phyloP scores from a whole-genome alignment of 2,888 invertebrate genomes.

The Cosmia trapezina region DNA sequence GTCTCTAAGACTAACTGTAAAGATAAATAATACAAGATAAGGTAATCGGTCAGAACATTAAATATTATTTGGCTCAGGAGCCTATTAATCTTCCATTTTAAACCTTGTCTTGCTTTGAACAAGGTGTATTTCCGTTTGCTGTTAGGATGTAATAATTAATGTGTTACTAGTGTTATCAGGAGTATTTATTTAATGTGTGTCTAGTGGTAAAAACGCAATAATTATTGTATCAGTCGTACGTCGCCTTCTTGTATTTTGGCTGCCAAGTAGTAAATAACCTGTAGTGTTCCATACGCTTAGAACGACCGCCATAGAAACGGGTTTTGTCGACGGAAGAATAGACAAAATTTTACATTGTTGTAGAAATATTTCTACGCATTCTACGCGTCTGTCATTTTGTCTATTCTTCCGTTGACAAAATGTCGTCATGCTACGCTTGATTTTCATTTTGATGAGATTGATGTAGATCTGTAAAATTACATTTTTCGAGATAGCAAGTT shows the following conservation, averaged over 20 bases:
- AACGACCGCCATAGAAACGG: no score
- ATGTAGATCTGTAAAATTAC: no score
- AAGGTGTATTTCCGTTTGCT: constrained; percentile 4
- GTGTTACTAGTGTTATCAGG: constrained; percentile 32
- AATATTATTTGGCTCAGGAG: constrained; percentile 31
- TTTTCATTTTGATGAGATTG: no score
- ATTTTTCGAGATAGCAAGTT: no score
- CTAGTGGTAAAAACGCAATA: constrained; percentile 22
- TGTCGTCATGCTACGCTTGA: no score
- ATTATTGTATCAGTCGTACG: not conserved
- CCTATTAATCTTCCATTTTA: not conserved
- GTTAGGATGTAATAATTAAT: constrained; percentile 18
- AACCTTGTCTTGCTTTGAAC: not conserved
- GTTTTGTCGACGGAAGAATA: no score
- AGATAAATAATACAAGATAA: constrained; percentile 50
- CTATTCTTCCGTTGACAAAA: no score
- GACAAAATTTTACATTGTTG: no score
- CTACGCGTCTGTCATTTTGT: no score
- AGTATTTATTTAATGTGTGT: constrained; percentile 31
- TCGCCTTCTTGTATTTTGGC: not conserved
- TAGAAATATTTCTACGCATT: no score
- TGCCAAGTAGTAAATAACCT: no score
- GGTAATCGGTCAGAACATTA: constrained; percentile 46
- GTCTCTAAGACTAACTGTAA: constrained; percentile 40
- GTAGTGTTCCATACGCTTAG: no score